phyloP scores from a whole-genome alignment of 2,113 vertebrate species.

The Myotis davidii region DNA sequence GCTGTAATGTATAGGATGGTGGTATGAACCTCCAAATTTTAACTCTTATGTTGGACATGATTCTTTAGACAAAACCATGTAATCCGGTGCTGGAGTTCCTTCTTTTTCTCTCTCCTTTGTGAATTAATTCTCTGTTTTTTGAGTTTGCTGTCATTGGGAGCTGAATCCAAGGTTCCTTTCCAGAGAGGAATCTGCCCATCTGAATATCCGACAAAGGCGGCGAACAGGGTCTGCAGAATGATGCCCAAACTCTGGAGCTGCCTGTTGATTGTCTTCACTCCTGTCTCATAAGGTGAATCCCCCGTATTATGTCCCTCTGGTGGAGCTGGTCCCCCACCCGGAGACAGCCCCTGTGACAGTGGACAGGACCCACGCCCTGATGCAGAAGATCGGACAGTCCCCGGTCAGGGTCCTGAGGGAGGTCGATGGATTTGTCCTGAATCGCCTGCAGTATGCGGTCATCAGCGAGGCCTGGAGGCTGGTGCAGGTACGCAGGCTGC shows the following conservation, averaged over 20 bases:
- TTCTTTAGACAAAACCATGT: neutral
- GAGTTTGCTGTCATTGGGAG: neutral
- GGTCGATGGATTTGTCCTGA: constrained; percentile 94
- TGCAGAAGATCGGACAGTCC: constrained; percentile 93
- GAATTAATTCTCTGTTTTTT: neutral
- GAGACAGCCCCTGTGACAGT: constrained; percentile 88
- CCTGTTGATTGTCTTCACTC: neutral
- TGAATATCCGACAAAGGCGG: no score
- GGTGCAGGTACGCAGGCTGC: constrained; percentile 87
- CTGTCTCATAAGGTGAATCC: constrained; percentile 93
- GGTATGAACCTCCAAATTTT: neutral
- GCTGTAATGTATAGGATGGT: neutral
- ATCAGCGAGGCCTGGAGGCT: constrained; percentile 97
- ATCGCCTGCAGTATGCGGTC: constrained; percentile 95
- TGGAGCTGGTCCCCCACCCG: constrained; percentile 97
- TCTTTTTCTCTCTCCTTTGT: neutral
- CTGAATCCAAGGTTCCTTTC: neutral
- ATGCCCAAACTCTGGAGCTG: neutral
- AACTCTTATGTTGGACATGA: neutral
- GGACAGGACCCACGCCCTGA: constrained; percentile 89
- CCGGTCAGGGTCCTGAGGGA: constrained; percentile 92
- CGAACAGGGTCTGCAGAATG: no score
- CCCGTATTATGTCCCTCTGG: constrained; percentile 94
- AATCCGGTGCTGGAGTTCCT: neutral
- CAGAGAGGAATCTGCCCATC: neutral